Conservation (phyloP, 1,140 invertebrate genomes). For the Probaryconus sp. region DNA sequence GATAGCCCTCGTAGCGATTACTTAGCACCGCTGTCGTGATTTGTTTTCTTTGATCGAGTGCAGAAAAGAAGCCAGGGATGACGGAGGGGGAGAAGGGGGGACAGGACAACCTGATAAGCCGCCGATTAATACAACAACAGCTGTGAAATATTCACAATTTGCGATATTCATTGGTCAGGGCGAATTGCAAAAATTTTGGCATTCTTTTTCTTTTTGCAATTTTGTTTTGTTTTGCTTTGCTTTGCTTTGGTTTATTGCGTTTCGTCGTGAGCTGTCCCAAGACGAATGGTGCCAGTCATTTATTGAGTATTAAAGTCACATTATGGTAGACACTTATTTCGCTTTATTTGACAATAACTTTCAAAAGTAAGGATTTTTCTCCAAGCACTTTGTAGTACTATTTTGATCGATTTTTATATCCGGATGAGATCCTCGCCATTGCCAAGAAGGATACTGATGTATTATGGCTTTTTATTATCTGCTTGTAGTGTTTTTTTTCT, state of each 20-base stretch:
- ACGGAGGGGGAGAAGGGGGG: not conserved
- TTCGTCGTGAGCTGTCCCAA: not conserved
- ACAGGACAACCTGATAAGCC: no score
- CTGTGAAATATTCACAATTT: no score
- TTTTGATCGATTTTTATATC: no score
- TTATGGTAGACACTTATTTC: not conserved
- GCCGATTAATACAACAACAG: not conserved
- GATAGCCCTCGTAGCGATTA: slow-evolving; percentile 56
- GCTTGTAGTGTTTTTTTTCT: no score
- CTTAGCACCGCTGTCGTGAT: slow-evolving; percentile 50
- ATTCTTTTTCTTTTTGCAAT: no score
- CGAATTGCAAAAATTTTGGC: no score
- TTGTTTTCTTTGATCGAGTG: slow-evolving; percentile 42
- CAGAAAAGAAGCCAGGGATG: slow-evolving; percentile 5
- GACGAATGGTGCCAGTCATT: not conserved
- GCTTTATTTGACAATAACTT: not conserved
- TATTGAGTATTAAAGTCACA: not conserved
- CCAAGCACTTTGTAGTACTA: no score
- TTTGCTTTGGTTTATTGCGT: not conserved
- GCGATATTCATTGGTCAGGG: not conserved
- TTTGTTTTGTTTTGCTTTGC: not conserved
- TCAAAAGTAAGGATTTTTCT: not conserved
- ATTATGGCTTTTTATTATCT: no score
- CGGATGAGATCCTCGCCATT: no score
- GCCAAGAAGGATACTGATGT: no score